phyloP scores from a whole-genome alignment of 1,140 invertebrate species.

The Penaeus vannamei region DNA sequence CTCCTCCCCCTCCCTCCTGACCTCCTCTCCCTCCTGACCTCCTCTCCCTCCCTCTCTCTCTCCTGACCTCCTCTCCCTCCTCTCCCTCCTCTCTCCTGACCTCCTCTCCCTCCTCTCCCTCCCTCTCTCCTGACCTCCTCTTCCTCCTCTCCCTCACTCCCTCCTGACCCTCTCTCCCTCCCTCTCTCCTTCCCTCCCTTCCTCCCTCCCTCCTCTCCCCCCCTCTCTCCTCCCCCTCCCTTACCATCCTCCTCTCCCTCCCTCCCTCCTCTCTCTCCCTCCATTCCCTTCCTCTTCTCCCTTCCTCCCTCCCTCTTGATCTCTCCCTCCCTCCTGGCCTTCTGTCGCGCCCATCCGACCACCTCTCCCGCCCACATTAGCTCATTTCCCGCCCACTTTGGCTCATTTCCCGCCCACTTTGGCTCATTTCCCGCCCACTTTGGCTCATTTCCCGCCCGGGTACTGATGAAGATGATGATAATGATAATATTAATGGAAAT shows the following conservation, averaged over 20 bases:
- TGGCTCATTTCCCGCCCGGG: too few species aligned
- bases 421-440: too few species aligned
- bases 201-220: too few species aligned
- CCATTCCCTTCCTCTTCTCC: constrained; percentile 22
- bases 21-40: background rate
- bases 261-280: constrained; percentile 7
- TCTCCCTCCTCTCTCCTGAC: background rate
- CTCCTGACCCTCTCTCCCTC: background rate
- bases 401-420: too few species aligned
- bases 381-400: too few species aligned
- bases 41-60: constrained; percentile 39
- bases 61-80: background rate
- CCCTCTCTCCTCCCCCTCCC: too few species aligned
- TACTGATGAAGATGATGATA: too few species aligned
- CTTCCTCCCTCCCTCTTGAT: background rate
- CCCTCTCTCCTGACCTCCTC: background rate
- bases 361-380: too few species aligned
- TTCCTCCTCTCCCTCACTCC: background rate
- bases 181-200: background rate
- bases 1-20: too few species aligned
- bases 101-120: background rate
- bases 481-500: too few species aligned
- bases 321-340: too few species aligned
- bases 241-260: background rate
- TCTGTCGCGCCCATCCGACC: too few species aligned